Evolutionary conservation across 64 coral and sea anemone species (phyloP).

Genomic region (Montipora foliosa): DNA sequence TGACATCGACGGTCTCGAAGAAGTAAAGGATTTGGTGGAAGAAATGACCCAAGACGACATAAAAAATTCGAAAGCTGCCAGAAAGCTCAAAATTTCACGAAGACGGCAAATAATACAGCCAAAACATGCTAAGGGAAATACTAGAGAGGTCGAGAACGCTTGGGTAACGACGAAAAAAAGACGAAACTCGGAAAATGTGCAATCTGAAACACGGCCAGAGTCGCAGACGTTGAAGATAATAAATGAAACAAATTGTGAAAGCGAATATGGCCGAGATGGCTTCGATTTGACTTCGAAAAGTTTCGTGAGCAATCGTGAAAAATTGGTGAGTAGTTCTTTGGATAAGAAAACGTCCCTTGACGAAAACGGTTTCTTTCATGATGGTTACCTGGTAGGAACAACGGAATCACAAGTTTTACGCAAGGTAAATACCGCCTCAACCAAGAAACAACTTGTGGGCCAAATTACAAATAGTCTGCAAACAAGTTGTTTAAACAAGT

Average conservation of each 20-base stretch:
- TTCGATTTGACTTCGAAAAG: constrained; percentile 74
- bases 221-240: not conserved
- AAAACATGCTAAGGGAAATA: not conserved
- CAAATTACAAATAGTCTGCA: not conserved
- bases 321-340: not conserved
- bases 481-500: not conserved
- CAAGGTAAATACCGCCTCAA: constrained; percentile 7
- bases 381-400: not conserved
- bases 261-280: constrained; percentile 82
- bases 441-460: not conserved
- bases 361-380: not conserved
- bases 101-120: not conserved
- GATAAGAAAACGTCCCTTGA: not conserved
- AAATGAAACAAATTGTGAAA: constrained; percentile 23
- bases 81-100: not conserved
- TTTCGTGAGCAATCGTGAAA: not conserved
- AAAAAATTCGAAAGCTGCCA: not conserved
- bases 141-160: not conserved
- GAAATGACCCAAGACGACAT: not conserved
- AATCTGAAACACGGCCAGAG: not conserved
- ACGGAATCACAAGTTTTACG: not conserved
- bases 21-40: not conserved
- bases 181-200: not conserved
- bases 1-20: not conserved
- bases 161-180: not conserved